Conservation (phyloP, 2,797 vertebrate genomes). For the Sarcophilus harrisii region DNA sequence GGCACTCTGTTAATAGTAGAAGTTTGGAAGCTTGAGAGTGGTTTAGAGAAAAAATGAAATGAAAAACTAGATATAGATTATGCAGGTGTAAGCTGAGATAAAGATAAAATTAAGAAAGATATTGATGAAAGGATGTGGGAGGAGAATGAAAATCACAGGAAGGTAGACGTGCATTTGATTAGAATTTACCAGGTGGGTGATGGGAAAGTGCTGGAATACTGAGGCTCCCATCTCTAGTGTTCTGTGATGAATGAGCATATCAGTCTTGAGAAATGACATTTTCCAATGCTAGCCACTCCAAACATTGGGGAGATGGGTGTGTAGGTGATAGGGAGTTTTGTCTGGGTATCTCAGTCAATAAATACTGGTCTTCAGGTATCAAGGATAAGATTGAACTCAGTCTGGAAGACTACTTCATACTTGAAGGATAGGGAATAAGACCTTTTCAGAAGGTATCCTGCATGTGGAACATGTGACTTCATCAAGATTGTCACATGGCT, state of each 20-base stretch:
- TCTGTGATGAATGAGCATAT: neutral
- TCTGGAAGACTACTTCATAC: neutral
- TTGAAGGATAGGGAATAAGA: neutral
- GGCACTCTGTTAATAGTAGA: neutral
- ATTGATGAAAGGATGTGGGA: neutral
- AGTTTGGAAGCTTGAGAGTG: neutral
- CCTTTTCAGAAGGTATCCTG: neutral
- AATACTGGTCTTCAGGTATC: neutral
- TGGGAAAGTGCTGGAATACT: neutral
- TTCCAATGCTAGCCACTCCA: neutral
- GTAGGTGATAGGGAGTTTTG: neutral
- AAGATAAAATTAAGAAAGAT: neutral
- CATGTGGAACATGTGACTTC: neutral
- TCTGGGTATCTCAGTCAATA: neutral
- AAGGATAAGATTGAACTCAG: neutral
- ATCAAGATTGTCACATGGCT: neutral
- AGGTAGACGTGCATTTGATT: neutral
- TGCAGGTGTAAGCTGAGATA: neutral
- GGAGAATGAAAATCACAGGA: neutral
- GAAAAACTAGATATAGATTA: neutral
- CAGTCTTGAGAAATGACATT: neutral
- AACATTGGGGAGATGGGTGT: neutral
- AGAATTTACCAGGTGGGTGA: neutral
- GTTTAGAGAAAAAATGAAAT: neutral
- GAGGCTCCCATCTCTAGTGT: neutral